Base-by-base conservation (phyloP, 2,888 invertebrate species). In the Poecilobothrus nobilitatus region DNA sequence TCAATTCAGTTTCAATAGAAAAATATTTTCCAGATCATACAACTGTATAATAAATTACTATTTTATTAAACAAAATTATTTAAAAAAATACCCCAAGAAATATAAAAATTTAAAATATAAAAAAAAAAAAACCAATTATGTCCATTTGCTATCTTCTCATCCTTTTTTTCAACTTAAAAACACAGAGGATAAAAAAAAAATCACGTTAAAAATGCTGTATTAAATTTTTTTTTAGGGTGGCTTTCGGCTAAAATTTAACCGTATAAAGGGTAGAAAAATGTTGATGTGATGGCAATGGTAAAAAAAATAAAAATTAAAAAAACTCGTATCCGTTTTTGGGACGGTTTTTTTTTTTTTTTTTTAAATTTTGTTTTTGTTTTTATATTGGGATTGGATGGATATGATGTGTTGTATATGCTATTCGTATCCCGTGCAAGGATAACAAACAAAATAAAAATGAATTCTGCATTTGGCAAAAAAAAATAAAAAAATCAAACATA, bases 181-280 rank as follows among this genome's bases (percentile, higher is more conserved):
- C 53, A 15, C 53, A 53, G 3, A 53, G 18, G 53, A 53, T n/a
- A n/a, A 53, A n/a, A 53, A 53, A 41, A 53, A 53, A 53, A 15
- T 12, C 15, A 53, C 53, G 18, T 53, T 53, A 53, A 53, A 53
- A 53, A 53, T 53, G 53, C 53, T 53, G 53, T 53, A 53, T 53
- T 53, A 53, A 53, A 53, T 53, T 53, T 41, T 53, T 53, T 53
- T 53, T 53, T 53, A 53, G 53, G 53, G 53, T 53, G 53, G 53
- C 53, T 53, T 53, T 53, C 53, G 53, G 53, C 53, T 53, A 53
- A 53, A 53, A 53, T 53, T 53, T 18, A 53, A 53, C 53, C 53
- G 53, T 53, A 53, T 53, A 53, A 53, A 53, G 53, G 53, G 53
- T 53, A 53, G 53, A 53, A 53, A 53, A 53, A 53, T 53, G 53